These are phyloP conservation scores for Cynoglossus semilaevis DNA, from an alignment of 2,113 vertebrate species.

Conservation along the genomic window DNA sequence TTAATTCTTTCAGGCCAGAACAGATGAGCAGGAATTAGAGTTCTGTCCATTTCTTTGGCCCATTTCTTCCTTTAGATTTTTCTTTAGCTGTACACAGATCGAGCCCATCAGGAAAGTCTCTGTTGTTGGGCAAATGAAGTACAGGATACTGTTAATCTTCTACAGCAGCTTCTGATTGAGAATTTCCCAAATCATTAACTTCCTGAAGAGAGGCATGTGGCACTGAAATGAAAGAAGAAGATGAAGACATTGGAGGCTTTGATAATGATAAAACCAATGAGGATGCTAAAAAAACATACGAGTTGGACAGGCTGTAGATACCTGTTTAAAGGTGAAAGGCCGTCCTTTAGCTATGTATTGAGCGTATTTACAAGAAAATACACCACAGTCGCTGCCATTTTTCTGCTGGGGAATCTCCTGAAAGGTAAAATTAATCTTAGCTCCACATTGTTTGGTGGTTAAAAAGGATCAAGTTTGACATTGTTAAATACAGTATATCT, in stretches of 20 bases:
- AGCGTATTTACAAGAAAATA: constrained; percentile 93
- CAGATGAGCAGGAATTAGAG: constrained; percentile 6
- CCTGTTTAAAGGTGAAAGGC: constrained; percentile 86
- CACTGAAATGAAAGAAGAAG: constrained; percentile 67
- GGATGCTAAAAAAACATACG: background rate
- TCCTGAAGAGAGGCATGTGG: constrained; percentile 91
- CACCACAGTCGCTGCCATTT: constrained; percentile 91
- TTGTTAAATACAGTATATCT: constrained; percentile 22
- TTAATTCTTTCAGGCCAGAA: constrained; percentile 25
- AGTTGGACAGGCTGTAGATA: constrained; percentile 42
- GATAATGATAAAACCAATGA: background rate
- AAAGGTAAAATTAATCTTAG: background rate
- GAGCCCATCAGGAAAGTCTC: constrained; percentile 2
- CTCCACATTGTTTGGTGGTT: background rate
- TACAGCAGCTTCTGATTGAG: constrained; percentile 87
- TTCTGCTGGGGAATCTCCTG: constrained; percentile 92
- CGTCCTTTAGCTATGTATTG: constrained; percentile 85
- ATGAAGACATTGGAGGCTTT: constrained; percentile 15
- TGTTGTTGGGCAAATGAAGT: background rate
- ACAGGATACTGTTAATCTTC: constrained; percentile 15
- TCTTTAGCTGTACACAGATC: constrained; percentile 11
- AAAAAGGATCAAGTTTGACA: background rate
- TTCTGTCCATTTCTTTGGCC: constrained; percentile 50
- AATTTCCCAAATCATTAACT: constrained; percentile 94
- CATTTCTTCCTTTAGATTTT: background rate